Base-by-base conservation (phyloP, 2,113 vertebrate genomes). In the Myrmophylax atrothorax region DNA sequence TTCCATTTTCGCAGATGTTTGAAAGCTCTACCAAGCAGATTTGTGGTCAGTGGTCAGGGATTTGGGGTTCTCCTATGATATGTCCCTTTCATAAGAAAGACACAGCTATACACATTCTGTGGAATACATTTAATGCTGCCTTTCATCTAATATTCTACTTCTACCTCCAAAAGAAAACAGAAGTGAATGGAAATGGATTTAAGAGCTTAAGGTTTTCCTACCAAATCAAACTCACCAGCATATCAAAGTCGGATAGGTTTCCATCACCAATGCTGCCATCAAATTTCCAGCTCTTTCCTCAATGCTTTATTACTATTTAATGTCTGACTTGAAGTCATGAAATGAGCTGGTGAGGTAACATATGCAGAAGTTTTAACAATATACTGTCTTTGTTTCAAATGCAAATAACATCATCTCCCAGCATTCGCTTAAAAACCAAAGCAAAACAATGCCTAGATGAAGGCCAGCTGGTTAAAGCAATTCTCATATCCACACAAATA, bases 401-500 rank as follows among this genome's bases (percentile, higher is more conserved):
- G 55, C 38, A 85, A 82, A 86, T 35, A 86, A 55, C 38, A 88
- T 67, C 12, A 59, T 60, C 44, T 91, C 46, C 70, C 44, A 60
- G 35, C 24, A 50, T 35, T 82, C 66, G 46, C 60, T 89, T 93
- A 59, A 91, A 91, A 93, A 62, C 23, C 33, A 64, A 82, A 53
- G 24, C 19, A 81, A 93, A 88, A 49, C n/a, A 83, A 89, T 75
- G 17, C 50, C 73, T 70, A 81, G 55, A 90, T 78, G 64, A 92
- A 86, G 55, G 55, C 42, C 76, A 90, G 50, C 68, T 95, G 56
- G 23, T 89, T 84, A 87, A 95, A 87, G 16, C 59, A 90, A 84
- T 90, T 94, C 60, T 89, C 83, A 74, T 67, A 90, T 49, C 47
- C 60, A 78, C 53, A 83, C 20, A 85, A 76, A 83, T 31, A 93